phyloP scores from a whole-genome alignment of 1,140 invertebrate genomes.

The Drosophila funebris region DNA sequence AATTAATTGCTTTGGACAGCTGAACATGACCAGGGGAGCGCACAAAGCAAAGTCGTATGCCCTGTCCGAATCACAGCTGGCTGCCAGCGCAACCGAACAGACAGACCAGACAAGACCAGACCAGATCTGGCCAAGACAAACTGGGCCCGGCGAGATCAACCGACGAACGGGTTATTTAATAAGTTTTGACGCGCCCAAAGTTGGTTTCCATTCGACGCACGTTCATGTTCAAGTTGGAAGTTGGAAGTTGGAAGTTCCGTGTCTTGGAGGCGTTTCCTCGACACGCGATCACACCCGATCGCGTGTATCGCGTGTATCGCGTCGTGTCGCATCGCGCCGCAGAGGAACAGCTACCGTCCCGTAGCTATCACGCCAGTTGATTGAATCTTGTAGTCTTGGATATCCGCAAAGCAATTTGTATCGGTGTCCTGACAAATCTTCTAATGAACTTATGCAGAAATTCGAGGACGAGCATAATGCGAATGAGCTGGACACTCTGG shows the following conservation, averaged over 20 bases:
- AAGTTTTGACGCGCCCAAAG: constrained; percentile 71
- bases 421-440: constrained; percentile 2
- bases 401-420: constrained; percentile 4
- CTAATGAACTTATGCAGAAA: constrained; percentile 40
- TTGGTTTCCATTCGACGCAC: constrained; percentile 6
- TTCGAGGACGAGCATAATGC: constrained; percentile 12
- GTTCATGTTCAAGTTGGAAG: too few relatives aligned
- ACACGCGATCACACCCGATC: constrained; percentile 49
- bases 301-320: constrained; percentile 14
- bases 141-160: not conserved
- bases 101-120: not conserved
- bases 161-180: constrained; percentile 74
- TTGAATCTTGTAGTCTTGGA: not conserved
- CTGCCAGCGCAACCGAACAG: constrained; percentile 6
- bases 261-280: constrained; percentile 17
- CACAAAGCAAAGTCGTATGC: too few relatives aligned
- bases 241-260: constrained; percentile 3
- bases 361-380: constrained; percentile 17
- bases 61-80: not conserved
- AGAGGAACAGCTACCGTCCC: constrained; percentile 27
- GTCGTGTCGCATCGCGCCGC: not conserved
- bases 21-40: constrained; percentile 45
- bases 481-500: not conserved
- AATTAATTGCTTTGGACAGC: constrained; percentile 80
- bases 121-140: not conserved